These are phyloP conservation scores for Drosophila ercepeae DNA, from an alignment of 1,140 invertebrate species.

Conservation along the genomic window DNA sequence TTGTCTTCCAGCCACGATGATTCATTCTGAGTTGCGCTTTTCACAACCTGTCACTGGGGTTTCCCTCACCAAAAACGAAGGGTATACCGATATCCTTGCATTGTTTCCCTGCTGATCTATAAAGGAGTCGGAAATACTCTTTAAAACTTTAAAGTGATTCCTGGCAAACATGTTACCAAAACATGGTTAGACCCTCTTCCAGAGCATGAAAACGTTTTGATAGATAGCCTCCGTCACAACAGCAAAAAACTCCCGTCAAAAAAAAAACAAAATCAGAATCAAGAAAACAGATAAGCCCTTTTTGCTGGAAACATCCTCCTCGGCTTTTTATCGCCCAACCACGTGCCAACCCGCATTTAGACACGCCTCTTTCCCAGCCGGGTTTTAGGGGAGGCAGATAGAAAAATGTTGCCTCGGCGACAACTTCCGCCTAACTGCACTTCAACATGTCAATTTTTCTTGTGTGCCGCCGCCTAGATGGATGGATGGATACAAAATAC, in stretches of 20 bases:
- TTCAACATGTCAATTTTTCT: constrained; percentile 59
- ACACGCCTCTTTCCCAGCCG: constrained; percentile 16
- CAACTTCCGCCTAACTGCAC: constrained; percentile 77
- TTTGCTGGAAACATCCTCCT: constrained; percentile 33
- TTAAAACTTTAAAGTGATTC: neutral
- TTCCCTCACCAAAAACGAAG: neutral
- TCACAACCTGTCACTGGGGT: constrained; percentile 22
- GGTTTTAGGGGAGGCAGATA: constrained; percentile 7
- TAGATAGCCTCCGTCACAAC: constrained; percentile 23
- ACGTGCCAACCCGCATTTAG: constrained; percentile 50
- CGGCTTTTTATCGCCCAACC: constrained; percentile 37
- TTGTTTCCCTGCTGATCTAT: neutral
- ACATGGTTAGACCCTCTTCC: constrained; percentile 2
- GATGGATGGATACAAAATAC: constrained; percentile 27
- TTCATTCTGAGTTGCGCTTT: constrained; percentile 45
- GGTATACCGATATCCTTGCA: constrained; percentile 6
- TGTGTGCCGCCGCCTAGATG: constrained; percentile 11
- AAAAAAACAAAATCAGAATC: constrained; percentile 34
- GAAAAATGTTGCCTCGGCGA: constrained; percentile 50
- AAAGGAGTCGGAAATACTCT: neutral
- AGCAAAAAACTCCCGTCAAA: neutral
- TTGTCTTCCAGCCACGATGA: constrained; percentile 1
- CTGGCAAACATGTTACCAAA: neutral
- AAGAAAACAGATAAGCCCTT: constrained; percentile 46
- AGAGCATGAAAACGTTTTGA: constrained; percentile 33